A percentile compares a stretch with the other conserved stretches of the same genome.
Evolutionary conservation across 1,140 invertebrate genomes (phyloP).

Genomic region (Pectinophora gossypiella): DNA sequence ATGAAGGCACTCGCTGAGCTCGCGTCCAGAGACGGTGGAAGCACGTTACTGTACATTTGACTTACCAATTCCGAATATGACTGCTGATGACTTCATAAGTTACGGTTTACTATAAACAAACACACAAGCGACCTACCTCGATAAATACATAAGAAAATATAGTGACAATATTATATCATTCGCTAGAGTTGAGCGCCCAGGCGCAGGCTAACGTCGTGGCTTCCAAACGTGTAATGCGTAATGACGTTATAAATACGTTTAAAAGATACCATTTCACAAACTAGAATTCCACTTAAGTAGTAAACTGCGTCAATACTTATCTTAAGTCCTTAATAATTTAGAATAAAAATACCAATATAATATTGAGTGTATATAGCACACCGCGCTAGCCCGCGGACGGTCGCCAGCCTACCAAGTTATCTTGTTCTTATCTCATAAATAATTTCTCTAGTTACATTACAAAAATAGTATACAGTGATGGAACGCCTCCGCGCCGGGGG

Average conservation of each 20-base stretch:
- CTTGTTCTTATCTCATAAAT: slow-evolving; percentile 73
- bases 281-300: no score
- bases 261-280: no score
- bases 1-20: not conserved
- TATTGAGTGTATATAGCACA: no score
- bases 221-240: no score
- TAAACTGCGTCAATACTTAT: no score
- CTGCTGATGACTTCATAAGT: slow-evolving; percentile 50
- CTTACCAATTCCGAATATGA: not conserved
- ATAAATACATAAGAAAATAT: slow-evolving; percentile 75
- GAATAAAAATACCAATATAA: no score
- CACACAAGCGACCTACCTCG: slow-evolving; percentile 65
- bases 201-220: no score
- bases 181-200: slow-evolving; percentile 32
- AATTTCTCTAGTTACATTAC: slow-evolving; percentile 75
- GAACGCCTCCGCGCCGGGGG: slow-evolving; percentile 30
- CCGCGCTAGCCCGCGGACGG: no score
- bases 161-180: slow-evolving; percentile 54
- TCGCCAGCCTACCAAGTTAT: slow-evolving; percentile 34
- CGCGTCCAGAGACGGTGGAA: not conserved
- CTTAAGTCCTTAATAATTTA: no score
- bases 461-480: slow-evolving; percentile 70
- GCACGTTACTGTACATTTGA: not conserved
- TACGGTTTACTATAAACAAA: slow-evolving; percentile 62
- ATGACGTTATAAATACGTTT: no score